Conservation (phyloP, 1,140 invertebrate species). For the Branchinecta lynchi region DNA sequence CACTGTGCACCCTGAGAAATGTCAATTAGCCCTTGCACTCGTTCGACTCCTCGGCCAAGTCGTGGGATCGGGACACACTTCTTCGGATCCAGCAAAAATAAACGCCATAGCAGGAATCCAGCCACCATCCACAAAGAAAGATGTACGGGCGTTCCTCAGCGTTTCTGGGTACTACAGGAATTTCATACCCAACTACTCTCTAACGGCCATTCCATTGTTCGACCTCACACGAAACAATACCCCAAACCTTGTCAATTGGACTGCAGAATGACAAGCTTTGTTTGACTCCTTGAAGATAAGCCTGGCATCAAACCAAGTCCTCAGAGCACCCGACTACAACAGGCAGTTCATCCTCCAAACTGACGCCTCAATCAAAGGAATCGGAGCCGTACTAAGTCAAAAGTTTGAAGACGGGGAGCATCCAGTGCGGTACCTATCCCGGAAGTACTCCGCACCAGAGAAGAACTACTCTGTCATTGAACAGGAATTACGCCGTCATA, state of each 20-base stretch:
- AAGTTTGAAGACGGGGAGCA: constrained; percentile 22
- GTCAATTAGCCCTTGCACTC: constrained; percentile 25
- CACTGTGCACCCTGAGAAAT: constrained; percentile 26
- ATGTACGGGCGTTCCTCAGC: constrained; percentile 30
- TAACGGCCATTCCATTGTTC: constrained; percentile 30
- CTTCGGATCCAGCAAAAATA: constrained; percentile 30
- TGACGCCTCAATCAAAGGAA: constrained; percentile 27
- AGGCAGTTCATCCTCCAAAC: constrained; percentile 25
- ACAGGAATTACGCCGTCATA: constrained; percentile 25
- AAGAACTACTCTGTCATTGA: constrained; percentile 27
- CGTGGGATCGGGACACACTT: constrained; percentile 27
- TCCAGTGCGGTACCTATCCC: constrained; percentile 30
- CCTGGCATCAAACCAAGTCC: constrained; percentile 18
- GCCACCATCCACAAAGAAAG: constrained; percentile 26
- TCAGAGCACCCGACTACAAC: constrained; percentile 27
- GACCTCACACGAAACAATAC: constrained; percentile 28
- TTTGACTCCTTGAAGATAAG: constrained; percentile 25
- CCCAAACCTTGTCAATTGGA: constrained; percentile 25
- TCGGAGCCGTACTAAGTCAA: constrained; percentile 30
- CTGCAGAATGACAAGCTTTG: constrained; percentile 25
- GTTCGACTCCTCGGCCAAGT: constrained; percentile 31
- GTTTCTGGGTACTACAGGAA: constrained; percentile 30
- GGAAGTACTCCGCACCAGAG: constrained; percentile 24
- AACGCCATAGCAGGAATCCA: constrained; percentile 26
- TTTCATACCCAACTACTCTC: constrained; percentile 30